phyloP scores from a whole-genome alignment of 2,888 invertebrate species.

The Limulus polyphemus region DNA sequence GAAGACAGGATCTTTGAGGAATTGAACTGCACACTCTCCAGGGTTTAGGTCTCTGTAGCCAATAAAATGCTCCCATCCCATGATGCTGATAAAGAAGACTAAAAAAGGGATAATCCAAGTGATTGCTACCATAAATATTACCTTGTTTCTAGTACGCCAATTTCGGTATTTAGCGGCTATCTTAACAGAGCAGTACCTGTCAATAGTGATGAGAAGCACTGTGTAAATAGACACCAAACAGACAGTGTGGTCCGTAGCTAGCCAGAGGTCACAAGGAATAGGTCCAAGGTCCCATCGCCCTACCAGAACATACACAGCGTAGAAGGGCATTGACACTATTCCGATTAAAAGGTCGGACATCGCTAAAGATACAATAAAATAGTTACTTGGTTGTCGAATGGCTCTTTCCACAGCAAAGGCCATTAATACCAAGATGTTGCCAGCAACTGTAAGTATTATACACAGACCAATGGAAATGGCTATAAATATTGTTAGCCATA shows the following conservation, averaged over 20 bases:
- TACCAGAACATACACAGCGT: constrained; percentile 90
- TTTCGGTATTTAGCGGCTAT: constrained; percentile 92
- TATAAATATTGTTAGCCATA: constrained; percentile 80
- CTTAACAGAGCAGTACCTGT: constrained; percentile 96
- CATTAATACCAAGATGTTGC: constrained; percentile 86
- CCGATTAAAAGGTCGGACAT: constrained; percentile 96
- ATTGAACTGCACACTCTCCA: constrained; percentile 89
- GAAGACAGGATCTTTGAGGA: constrained; percentile 91
- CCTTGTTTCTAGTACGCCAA: constrained; percentile 88
- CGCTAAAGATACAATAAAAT: constrained; percentile 96
- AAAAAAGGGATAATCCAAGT: constrained; percentile 95
- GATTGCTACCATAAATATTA: constrained; percentile 87
- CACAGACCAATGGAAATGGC: constrained; percentile 74
- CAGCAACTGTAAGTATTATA: constrained; percentile 81
- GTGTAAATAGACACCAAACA: constrained; percentile 99
- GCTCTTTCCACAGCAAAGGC: constrained; percentile 89
- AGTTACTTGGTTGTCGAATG: constrained; percentile 89
- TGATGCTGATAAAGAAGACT: constrained; percentile 93
- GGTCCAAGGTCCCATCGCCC: constrained; percentile 96
- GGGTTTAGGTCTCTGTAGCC: constrained; percentile 76
- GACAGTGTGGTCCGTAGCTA: constrained; percentile 96
- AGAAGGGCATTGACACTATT: constrained; percentile 96
- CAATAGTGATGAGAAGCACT: constrained; percentile 93
- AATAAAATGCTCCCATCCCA: constrained; percentile 97
- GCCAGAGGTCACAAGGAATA: constrained; percentile 91